Base-by-base conservation (phyloP, 1,140 invertebrate species). In the Nephila pilipes region DNA sequence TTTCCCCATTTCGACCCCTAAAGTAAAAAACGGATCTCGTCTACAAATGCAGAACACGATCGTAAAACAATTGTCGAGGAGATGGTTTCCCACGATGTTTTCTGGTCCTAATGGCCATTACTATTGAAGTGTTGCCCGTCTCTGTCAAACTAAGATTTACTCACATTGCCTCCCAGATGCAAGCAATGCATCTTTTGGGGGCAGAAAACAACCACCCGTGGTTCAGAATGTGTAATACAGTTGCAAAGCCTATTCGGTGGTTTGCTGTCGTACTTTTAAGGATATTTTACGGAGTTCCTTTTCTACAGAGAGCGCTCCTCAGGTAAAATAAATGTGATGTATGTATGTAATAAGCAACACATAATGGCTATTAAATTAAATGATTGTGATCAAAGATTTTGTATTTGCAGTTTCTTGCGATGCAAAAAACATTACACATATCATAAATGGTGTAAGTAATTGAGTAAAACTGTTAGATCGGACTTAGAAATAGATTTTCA, bases 91-190 rank as follows among this genome's bases (percentile, higher is more conserved):
- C 87, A 88, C 87, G 87, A 38, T 55, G 63, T 36, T 46, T 88
- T 88, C 20, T n/a, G 1, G 29, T 25, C 87, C 60, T 88, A 88
- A 88, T 88, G 87, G 87, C 87, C 60, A 88, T 88, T 88, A 69
- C 63, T 87, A 87, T 87, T 63, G 85, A 87, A 87, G 32, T 38
- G 85, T 36, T 36, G 58, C 32, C 22, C 25, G 18, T 55, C 46
- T 69, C 87, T 88, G 87, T 88, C 87, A 88, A 69, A 36, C 10
- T 69, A 63, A 63, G 87, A 88, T 88, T 88, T 88, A 88, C 60
- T 36, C 46, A 12, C 36, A 25, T 14, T 16, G 32, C 60, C 87
- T 38, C 63, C 36, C 38, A 69, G 63, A 88, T 22, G 87, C 46
- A 22, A 32, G 87, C 87, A 22, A 88, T 88, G 87, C 29, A 54